Evolutionary conservation across 1,140 invertebrate species (phyloP).

Genomic region (Drosophila insularis): DNA sequence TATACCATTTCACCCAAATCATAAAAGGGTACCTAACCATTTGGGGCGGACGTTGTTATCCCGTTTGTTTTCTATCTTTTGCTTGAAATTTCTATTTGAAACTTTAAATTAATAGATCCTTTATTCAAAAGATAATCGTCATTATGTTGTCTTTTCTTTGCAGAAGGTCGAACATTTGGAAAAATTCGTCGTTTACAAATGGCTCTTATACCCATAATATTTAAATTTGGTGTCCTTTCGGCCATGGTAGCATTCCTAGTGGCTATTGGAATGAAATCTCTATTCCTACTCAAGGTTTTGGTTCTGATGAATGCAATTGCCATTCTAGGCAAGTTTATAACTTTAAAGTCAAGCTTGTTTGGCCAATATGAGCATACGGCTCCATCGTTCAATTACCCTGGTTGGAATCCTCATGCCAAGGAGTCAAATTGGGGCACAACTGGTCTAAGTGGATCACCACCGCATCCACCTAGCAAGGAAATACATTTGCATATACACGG

Average conservation of each 20-base stretch:
- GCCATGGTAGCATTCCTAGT: conserved; percentile 83
- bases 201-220: conserved; percentile 83
- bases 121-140: no score
- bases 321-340: conserved; percentile 74
- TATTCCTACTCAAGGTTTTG: conserved; percentile 82
- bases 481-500: conserved; percentile 80
- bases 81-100: no score
- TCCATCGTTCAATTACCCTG: conserved; percentile 64
- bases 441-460: conserved; percentile 22
- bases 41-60: no score
- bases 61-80: no score
- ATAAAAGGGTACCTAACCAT: no score
- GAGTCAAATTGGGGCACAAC: conserved; percentile 53
- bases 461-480: conserved; percentile 70
- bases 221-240: conserved; percentile 83
- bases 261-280: conserved; percentile 82
- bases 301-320: conserved; percentile 75
- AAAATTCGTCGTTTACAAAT: conserved; percentile 82
- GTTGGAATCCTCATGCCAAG: conserved; percentile 67
- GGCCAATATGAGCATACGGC: conserved; percentile 60
- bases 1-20: no score
- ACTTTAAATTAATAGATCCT: no score
- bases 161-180: conserved; percentile 81
- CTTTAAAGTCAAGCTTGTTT: conserved; percentile 65
- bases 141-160: not conserved